phyloP scores from a whole-genome alignment of 1,140 invertebrate genomes.

The Yoshiicerus persimilis region DNA sequence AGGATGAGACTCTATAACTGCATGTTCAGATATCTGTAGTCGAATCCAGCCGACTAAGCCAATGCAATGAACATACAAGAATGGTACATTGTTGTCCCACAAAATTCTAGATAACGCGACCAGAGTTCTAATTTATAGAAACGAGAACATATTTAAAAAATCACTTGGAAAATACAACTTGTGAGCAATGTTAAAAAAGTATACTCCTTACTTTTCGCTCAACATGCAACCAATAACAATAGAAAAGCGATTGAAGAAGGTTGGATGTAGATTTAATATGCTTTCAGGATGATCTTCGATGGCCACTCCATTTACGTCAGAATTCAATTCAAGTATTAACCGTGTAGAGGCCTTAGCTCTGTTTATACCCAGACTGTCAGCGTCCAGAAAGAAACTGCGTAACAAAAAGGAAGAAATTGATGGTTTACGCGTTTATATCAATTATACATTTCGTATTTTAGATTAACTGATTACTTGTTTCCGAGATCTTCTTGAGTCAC shows the following conservation, averaged over 20 bases:
- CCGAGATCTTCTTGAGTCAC: slow-evolving; percentile 88
- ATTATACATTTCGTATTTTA: background rate
- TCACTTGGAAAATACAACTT: background rate
- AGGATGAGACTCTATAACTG: slow-evolving; percentile 90
- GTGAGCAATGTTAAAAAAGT: background rate
- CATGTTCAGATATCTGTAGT: slow-evolving; percentile 86
- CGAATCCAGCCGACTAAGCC: slow-evolving; percentile 91
- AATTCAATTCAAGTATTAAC: slow-evolving; percentile 85
- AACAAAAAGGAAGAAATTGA: too few species aligned
- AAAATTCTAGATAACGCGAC: slow-evolving; percentile 73
- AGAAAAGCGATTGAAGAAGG: slow-evolving; percentile 84
- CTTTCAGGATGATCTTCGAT: slow-evolving; percentile 85
- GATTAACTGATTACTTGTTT: slow-evolving; percentile 71
- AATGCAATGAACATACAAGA: slow-evolving; percentile 83
- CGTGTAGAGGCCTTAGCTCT: slow-evolving; percentile 80
- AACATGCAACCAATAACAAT: slow-evolving; percentile 85
- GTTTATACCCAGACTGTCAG: slow-evolving; percentile 74
- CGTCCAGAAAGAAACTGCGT: slow-evolving; percentile 81
- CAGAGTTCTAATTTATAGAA: slow-evolving; percentile 62
- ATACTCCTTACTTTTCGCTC: slow-evolving; percentile 75
- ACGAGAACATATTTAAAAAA: background rate
- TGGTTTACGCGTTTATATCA: background rate
- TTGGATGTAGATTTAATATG: slow-evolving; percentile 79
- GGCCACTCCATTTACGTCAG: slow-evolving; percentile 87
- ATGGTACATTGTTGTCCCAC: slow-evolving; percentile 82